These are phyloP conservation scores for Drosophila infuscata DNA, from an alignment of 2,888 invertebrate species.

Conservation along the genomic window DNA sequence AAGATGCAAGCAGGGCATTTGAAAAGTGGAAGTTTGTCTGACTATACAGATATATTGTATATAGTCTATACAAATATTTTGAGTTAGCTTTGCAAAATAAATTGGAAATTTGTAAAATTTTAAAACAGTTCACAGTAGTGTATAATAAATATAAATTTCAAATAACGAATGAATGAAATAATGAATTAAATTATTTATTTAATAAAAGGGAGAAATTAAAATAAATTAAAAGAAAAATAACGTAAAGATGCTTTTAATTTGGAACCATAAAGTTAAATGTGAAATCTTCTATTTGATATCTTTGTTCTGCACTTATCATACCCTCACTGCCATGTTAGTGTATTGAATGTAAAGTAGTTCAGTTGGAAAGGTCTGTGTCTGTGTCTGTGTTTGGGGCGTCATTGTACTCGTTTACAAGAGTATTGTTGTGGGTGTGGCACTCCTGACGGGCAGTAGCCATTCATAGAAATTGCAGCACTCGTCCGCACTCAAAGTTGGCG, in stretches of 20 bases:
- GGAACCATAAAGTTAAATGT: background rate
- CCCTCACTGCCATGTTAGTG: conserved; percentile 11
- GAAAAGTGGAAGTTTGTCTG: background rate
- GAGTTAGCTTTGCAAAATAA: background rate
- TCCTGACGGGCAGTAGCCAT: conserved; percentile 44
- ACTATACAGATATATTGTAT: background rate
- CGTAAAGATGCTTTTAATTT: background rate
- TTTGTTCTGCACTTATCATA: background rate
- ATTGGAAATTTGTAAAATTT: background rate
- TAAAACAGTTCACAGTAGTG: background rate
- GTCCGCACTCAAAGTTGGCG: conserved; percentile 44
- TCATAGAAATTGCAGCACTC: conserved; percentile 69
- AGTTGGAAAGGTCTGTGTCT: background rate
- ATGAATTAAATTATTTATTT: background rate
- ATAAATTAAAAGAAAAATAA: no score
- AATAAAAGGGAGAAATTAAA: background rate
- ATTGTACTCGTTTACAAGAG: background rate
- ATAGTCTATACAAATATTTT: background rate
- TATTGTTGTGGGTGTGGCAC: conserved; percentile 37
- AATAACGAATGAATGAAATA: background rate
- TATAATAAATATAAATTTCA: background rate
- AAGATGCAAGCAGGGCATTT: conserved; percentile 4
- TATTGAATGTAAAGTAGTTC: conserved; percentile 9
- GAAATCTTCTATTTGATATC: background rate
- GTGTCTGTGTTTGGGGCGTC: conserved; percentile 21